These are phyloP conservation scores for Panopea generosa DNA, from an alignment of 2,888 invertebrate species.

Conservation along the genomic window DNA sequence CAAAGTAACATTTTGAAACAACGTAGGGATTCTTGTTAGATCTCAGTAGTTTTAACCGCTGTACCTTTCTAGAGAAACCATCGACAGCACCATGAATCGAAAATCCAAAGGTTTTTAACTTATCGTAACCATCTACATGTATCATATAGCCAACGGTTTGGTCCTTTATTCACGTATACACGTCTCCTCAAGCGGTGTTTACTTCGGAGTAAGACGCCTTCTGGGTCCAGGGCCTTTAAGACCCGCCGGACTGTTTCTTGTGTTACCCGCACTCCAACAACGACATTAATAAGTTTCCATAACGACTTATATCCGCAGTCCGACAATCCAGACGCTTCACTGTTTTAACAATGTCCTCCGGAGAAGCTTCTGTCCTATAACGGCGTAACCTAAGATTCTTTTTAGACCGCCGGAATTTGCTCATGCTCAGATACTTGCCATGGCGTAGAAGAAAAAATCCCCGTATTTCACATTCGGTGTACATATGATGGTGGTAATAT, in stretches of 20 bases:
- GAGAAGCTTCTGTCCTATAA: not conserved
- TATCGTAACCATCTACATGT: constrained; percentile 34
- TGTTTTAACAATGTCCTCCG: not conserved
- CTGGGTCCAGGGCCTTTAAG: constrained; percentile 12
- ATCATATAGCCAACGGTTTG: constrained; percentile 6
- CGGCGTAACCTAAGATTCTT: not conserved
- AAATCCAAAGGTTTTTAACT: constrained; percentile 35
- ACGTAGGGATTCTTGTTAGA: constrained; percentile 27
- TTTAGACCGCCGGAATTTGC: constrained; percentile 8
- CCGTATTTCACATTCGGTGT: constrained; percentile 16
- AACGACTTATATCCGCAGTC: constrained; percentile 23
- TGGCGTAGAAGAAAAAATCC: constrained; percentile 13
- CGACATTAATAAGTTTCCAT: constrained; percentile 16
- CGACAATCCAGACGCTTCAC: not conserved
- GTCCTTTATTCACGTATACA: constrained; percentile 30
- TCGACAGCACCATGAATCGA: constrained; percentile 34
- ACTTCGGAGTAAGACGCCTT: constrained; percentile 4
- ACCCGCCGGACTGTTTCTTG: constrained; percentile 19
- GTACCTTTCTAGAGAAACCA: constrained; percentile 26
- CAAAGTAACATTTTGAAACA: constrained; percentile 14
- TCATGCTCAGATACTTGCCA: not conserved
- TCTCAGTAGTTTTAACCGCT: constrained; percentile 17
- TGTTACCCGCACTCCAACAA: constrained; percentile 17
- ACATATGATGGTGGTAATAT: constrained; percentile 4
- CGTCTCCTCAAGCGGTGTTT: constrained; percentile 9